Conservation (phyloP, 2,113 vertebrate species). For the Clarias macrocephalus region DNA sequence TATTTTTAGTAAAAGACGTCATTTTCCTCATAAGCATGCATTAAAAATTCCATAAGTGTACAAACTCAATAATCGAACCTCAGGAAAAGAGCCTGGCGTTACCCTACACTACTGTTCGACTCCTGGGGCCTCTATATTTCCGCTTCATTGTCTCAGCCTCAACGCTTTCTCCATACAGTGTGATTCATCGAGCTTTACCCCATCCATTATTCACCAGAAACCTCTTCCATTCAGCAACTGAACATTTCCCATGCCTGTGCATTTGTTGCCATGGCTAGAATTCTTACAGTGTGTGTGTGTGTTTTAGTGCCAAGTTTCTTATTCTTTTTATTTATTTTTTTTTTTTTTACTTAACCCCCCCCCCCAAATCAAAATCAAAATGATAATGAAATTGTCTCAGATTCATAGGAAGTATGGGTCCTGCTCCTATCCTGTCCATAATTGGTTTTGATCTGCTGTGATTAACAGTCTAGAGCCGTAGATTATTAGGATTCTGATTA, state of each 20-base stretch:
- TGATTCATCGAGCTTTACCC: conserved; percentile 56
- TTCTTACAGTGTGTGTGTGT: conserved; percentile 61
- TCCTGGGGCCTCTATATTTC: conserved; percentile 54
- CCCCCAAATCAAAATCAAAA: not conserved
- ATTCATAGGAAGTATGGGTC: not conserved
- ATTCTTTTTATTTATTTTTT: too few species aligned
- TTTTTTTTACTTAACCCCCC: not conserved
- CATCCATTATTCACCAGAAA: conserved; percentile 57
- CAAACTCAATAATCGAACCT: not conserved
- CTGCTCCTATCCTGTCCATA: not conserved
- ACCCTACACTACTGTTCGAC: conserved; percentile 29
- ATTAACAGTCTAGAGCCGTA: too few species aligned
- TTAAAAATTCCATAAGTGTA: not conserved
- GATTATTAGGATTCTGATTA: not conserved
- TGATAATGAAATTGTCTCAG: not conserved
- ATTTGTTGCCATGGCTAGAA: conserved; percentile 72
- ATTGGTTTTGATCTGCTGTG: too few species aligned
- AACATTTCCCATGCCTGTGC: conserved; percentile 58
- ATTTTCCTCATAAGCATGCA: not conserved
- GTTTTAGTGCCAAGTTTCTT: not conserved
- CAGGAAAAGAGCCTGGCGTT: not conserved
- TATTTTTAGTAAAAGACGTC: not conserved
- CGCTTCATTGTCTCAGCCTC: conserved; percentile 51
- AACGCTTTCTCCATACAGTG: conserved; percentile 48
- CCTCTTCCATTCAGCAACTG: conserved; percentile 46